Base-by-base conservation (phyloP, 1,140 invertebrate species). In the Drosophila mauritiana region DNA sequence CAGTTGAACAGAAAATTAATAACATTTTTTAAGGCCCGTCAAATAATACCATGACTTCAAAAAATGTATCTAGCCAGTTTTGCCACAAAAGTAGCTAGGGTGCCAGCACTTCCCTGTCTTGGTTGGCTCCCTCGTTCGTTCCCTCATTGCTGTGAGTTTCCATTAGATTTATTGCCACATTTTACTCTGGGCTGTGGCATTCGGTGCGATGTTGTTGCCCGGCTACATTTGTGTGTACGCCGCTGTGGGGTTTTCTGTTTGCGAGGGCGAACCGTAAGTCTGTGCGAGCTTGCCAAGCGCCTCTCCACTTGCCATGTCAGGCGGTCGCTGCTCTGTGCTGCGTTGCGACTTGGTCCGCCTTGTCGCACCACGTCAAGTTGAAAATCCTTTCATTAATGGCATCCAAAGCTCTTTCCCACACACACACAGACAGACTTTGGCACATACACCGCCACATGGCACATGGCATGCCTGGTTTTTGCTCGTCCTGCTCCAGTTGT, bases 161-260 rank as follows among this genome's bases (percentile, higher is more conserved):
- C 89, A 88, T 91, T 89, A 91, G 83, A 88, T 91, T 91, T 91
- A 91, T 91, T 91, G 83, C 84, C 80, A 76, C 78, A 86, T 91
- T 84, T 91, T 88, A 81, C 83, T 84, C 80, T 34, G 57, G 77
- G 63, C 63, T 67, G 74, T 91, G 72, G 61, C 73, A 83, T 91
- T 91, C 69, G 63, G 63, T 80, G 62, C 75, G 77, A 59, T 73
- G 67, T 84, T 72, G 57, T 80, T 68, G 53, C 51, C 51, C 75
- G 62, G 54, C 68, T 64, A 64, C 65, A 65, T 80, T 81, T 70
- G 59, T 78, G 64, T 73, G 70, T 53, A 46, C 40, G 68, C 25
- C 48, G 34, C 52, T 61, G 43, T 62, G 62, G 51, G 36, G 53
- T 48, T 53, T 51, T 42, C 39, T 76, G 55, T 57, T 54, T 76